phyloP scores from a whole-genome alignment of 2,797 vertebrate species.

The Artibeus lituratus region DNA sequence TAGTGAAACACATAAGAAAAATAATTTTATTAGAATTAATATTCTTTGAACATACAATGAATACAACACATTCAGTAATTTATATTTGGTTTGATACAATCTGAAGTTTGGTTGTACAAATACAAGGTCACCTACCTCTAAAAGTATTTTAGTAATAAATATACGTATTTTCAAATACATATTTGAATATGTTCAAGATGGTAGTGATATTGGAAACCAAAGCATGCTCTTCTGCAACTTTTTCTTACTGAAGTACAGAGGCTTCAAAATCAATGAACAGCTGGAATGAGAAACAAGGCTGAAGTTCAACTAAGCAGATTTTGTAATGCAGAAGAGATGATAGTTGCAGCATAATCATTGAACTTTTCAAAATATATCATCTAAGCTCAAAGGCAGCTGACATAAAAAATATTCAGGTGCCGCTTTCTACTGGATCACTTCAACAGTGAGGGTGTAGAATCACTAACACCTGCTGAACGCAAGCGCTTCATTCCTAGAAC shows the following conservation, averaged over 20 bases:
- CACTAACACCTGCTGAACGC: neutral
- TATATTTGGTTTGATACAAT: neutral
- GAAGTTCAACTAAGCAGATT: neutral
- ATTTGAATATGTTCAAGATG: neutral
- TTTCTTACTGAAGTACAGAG: neutral
- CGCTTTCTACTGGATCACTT: neutral
- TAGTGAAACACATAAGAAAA: neutral
- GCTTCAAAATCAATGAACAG: neutral
- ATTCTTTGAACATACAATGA: neutral
- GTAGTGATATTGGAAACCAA: neutral
- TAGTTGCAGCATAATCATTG: neutral
- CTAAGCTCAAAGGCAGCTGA: neutral
- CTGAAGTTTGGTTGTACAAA: neutral
- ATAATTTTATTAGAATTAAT: neutral
- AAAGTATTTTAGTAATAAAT: neutral
- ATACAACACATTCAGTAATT: neutral
- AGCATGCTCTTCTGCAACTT: neutral
- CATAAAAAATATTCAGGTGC: neutral
- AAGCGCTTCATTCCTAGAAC: neutral
- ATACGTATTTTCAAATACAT: neutral
- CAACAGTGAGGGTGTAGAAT: neutral
- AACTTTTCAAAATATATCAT: neutral
- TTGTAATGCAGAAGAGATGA: neutral
- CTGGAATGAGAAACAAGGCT: neutral
- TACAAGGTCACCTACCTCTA: neutral